A percentile compares a stretch with the other conserved stretches of the same genome.
Evolutionary conservation across 2,888 invertebrate genomes (phyloP).

Genomic region (Petrolisthes cinctipes): DNA sequence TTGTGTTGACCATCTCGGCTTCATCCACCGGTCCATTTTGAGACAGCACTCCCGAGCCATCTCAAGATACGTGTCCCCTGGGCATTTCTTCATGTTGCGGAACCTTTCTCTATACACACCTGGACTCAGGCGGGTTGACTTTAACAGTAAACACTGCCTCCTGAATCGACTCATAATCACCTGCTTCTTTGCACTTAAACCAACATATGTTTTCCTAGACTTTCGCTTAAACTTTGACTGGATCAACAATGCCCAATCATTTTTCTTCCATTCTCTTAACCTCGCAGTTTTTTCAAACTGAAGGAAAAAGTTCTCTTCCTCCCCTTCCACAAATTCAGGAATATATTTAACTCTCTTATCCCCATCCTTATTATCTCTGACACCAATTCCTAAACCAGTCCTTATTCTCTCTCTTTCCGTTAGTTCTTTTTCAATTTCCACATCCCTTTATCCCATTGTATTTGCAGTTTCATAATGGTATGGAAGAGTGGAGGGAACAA

Average conservation of each 20-base stretch:
- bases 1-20: background rate
- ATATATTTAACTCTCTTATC: background rate
- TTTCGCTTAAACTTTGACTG: background rate
- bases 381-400: background rate
- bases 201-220: background rate
- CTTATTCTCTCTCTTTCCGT: background rate
- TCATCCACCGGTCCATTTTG: constrained; percentile 18
- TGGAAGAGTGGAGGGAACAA: no score
- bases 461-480: no score
- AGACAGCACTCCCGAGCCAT: background rate
- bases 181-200: background rate
- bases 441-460: no score
- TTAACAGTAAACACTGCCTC: background rate
- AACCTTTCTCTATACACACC: constrained; percentile 4
- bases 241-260: no score
- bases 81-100: background rate
- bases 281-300: no score
- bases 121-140: background rate
- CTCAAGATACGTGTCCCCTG: background rate
- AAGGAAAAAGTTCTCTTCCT: background rate
- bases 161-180: background rate
- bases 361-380: background rate
- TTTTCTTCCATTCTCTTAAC: no score
- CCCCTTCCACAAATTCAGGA: constrained; percentile 4
- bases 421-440: no score